Evolutionary conservation across 1,140 invertebrate genomes (phyloP).

Genomic region (Kradibia gibbosae): DNA sequence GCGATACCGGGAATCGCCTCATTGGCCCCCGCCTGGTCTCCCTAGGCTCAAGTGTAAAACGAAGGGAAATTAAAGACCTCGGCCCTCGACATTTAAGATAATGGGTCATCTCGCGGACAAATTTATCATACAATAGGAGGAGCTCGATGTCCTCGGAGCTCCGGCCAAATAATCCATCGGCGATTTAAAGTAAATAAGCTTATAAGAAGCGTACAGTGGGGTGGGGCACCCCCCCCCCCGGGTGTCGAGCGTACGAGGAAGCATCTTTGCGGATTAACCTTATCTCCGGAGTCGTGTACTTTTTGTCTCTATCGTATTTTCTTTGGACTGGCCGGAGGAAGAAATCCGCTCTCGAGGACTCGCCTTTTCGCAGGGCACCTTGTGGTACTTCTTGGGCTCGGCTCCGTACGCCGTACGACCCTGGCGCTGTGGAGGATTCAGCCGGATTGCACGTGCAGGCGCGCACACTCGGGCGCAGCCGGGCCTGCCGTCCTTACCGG

Average conservation of each 20-base stretch:
- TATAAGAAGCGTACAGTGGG: no score
- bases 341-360: neutral
- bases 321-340: neutral
- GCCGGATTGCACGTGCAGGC: no score
- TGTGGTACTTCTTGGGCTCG: neutral
- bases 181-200: neutral
- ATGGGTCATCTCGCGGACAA: neutral
- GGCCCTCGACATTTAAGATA: no score
- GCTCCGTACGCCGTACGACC: neutral
- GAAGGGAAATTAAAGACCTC: no score
- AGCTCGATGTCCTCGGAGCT: neutral
- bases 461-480: neutral
- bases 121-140: neutral
- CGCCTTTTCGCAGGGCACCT: neutral
- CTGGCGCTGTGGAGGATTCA: neutral
- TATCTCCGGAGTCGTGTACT: neutral
- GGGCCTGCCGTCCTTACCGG: no score
- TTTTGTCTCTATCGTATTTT: slow-evolving; percentile 9
- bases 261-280: neutral
- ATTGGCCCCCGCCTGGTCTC: no score
- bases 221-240: no score
- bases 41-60: no score
- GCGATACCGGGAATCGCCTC: no score
- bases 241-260: neutral
- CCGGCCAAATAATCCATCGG: neutral